phyloP scores from a whole-genome alignment of 2,888 invertebrate genomes.

The Rosalia funebris region DNA sequence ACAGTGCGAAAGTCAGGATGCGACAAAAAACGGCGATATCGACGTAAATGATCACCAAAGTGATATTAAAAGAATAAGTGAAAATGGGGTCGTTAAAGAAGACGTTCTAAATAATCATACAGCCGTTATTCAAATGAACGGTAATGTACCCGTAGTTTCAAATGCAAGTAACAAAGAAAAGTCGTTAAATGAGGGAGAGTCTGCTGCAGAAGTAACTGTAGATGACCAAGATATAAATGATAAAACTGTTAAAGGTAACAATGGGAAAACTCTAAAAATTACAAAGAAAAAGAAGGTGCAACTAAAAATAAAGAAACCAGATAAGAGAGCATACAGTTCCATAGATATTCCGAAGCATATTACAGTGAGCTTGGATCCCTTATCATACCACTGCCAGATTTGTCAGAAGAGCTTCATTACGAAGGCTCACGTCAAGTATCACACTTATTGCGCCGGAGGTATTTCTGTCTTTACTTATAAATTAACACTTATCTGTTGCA shows the following conservation, averaged over 20 bases:
- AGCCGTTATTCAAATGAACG: slow-evolving; percentile 57
- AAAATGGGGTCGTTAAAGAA: slow-evolving; percentile 43
- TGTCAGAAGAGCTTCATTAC: slow-evolving; percentile 77
- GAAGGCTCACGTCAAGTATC: slow-evolving; percentile 74
- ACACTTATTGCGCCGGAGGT: slow-evolving; percentile 71
- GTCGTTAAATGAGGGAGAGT: background rate
- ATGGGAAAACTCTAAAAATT: slow-evolving; percentile 1
- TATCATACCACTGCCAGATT: slow-evolving; percentile 72
- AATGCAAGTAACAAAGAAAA: slow-evolving; percentile 23
- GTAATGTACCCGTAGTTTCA: slow-evolving; percentile 35
- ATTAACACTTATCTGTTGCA: no score
- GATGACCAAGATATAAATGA: background rate
- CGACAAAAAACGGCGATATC: slow-evolving; percentile 21
- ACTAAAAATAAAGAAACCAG: slow-evolving; percentile 17
- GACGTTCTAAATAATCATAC: slow-evolving; percentile 46
- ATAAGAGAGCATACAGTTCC: slow-evolving; percentile 26
- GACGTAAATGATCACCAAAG: slow-evolving; percentile 14
- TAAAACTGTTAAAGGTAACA: background rate
- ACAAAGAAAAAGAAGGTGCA: slow-evolving; percentile 17
- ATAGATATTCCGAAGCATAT: slow-evolving; percentile 55
- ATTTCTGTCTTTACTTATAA: slow-evolving; percentile 19
- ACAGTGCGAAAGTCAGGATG: slow-evolving; percentile 62
- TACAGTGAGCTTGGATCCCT: slow-evolving; percentile 63
- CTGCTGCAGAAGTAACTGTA: background rate
- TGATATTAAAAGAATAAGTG: slow-evolving; percentile 22